Conservation (phyloP, 2,888 invertebrate species). For the Hypena proboscidalis region DNA sequence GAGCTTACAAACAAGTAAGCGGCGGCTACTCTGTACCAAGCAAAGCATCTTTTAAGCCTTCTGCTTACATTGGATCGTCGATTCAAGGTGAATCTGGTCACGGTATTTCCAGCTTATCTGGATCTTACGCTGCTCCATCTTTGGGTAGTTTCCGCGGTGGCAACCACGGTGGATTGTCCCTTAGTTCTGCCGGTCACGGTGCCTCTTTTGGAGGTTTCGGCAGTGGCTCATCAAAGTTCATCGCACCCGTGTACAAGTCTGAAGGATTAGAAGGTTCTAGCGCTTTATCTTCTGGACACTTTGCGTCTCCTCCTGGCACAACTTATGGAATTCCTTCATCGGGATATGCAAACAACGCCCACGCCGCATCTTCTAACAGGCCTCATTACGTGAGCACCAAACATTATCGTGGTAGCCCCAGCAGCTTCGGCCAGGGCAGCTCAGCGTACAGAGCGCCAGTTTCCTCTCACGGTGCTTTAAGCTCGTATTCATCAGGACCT, state of each 20-base stretch:
- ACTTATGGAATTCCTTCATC: slow-evolving; percentile 66
- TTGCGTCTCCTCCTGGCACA: slow-evolving; percentile 63
- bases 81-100: slow-evolving; percentile 65
- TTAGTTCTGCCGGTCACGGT: slow-evolving; percentile 32
- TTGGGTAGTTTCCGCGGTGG: slow-evolving; percentile 52
- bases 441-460: slow-evolving; percentile 65
- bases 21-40: slow-evolving; percentile 59
- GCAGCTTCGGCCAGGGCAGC: slow-evolving; percentile 63
- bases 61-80: slow-evolving; percentile 74
- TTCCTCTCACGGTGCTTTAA: slow-evolving; percentile 62
- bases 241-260: slow-evolving; percentile 64
- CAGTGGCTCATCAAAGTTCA: slow-evolving; percentile 62
- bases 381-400: slow-evolving; percentile 68
- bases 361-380: slow-evolving; percentile 65
- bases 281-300: slow-evolving; percentile 67
- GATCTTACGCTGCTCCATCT: slow-evolving; percentile 61
- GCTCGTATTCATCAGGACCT: slow-evolving; percentile 65
- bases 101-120: slow-evolving; percentile 59
- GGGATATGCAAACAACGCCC: slow-evolving; percentile 58
- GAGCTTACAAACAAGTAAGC: slow-evolving; percentile 59
- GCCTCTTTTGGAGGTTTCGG: slow-evolving; percentile 58
- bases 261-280: slow-evolving; percentile 65
- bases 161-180: slow-evolving; percentile 46
- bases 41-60: slow-evolving; percentile 76
- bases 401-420: slow-evolving; percentile 49